These are phyloP conservation scores for Chrysocyon brachyurus DNA, from an alignment of 2,797 vertebrate genomes.

Conservation along the genomic window DNA sequence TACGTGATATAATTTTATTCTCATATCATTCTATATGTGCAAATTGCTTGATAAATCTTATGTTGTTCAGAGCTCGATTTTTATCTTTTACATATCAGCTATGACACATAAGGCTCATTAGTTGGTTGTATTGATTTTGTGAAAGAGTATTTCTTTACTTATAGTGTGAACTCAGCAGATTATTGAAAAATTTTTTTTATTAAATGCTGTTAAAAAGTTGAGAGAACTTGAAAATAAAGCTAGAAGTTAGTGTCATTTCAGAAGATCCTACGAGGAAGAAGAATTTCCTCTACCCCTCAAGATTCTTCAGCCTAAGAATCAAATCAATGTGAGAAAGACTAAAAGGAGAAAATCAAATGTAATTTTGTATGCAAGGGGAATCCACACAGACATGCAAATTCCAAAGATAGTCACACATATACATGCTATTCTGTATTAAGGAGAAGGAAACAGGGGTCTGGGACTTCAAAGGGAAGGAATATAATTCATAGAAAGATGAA, in stretches of 20 bases:
- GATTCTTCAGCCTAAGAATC: neutral
- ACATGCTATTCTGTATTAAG: neutral
- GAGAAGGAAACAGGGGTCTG: neutral
- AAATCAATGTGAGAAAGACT: neutral
- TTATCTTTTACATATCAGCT: neutral
- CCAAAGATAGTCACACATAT: neutral
- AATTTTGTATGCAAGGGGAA: neutral
- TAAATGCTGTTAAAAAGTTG: neutral
- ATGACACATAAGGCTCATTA: neutral
- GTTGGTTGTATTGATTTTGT: neutral
- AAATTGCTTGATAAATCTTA: neutral
- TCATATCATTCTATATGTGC: neutral
- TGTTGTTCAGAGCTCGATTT: rapidly evolving
- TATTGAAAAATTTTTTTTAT: neutral
- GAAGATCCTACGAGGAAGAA: neutral
- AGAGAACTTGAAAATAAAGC: neutral
- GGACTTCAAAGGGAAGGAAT: neutral
- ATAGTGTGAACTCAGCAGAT: neutral
- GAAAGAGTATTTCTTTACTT: neutral
- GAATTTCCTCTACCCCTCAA: neutral
- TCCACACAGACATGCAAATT: neutral
- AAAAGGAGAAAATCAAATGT: neutral
- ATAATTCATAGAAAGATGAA: neutral
- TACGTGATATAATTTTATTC: neutral
- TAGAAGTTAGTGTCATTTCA: neutral